Conservation (phyloP, 2,113 vertebrate genomes). For the Myrmecobius fasciatus region DNA sequence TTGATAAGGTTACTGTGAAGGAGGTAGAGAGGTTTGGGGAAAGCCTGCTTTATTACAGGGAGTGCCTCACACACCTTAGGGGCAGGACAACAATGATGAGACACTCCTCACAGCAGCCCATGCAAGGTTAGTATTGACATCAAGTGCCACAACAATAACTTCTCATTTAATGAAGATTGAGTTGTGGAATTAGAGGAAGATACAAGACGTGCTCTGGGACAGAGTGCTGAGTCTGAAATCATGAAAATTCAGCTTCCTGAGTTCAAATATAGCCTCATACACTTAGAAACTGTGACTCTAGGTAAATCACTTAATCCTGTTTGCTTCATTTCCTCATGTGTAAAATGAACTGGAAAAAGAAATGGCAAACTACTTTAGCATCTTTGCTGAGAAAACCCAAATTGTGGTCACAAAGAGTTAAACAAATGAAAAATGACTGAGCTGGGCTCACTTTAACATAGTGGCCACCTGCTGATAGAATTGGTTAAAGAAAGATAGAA, state of each 20-base stretch:
- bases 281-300: not conserved
- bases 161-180: not conserved
- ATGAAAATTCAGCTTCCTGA: not conserved
- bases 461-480: not conserved
- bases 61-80: not conserved
- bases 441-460: not conserved
- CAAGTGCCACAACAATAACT: not conserved
- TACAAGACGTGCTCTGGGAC: not conserved
- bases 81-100: not conserved
- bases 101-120: not conserved
- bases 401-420: constrained; percentile 10
- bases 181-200: not conserved
- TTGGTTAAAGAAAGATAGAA: constrained; percentile 8
- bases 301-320: not conserved
- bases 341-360: not conserved
- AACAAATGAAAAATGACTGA: constrained; percentile 15
- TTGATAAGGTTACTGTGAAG: not conserved
- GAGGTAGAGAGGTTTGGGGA: not conserved
- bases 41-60: not conserved
- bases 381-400: not conserved
- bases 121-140: not conserved
- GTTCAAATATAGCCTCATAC: not conserved
- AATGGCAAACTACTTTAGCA: not conserved
- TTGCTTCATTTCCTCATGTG: not conserved
- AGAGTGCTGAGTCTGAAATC: not conserved